phyloP scores from a whole-genome alignment of 1,140 invertebrate genomes.

The Scaptomyza graminum region DNA sequence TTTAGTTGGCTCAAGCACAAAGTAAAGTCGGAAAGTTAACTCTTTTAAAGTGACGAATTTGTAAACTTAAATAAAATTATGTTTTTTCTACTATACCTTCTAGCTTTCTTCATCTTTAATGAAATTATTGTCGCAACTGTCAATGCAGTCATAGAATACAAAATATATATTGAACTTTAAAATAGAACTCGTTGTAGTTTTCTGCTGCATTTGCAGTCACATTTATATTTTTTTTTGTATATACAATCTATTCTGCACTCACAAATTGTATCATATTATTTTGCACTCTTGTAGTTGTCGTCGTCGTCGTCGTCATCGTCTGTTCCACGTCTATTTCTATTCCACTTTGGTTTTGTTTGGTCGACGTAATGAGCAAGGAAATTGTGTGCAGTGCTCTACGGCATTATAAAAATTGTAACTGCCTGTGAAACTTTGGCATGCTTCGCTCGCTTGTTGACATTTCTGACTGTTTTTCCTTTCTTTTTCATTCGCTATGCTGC shows the following conservation, averaged over 20 bases:
- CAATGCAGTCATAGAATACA: too few species aligned
- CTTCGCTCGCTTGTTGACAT: conserved; percentile 43
- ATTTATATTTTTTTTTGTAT: conserved; percentile 39
- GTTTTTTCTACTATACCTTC: too few species aligned
- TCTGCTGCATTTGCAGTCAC: conserved; percentile 8
- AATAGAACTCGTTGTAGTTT: background rate
- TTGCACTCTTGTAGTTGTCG: conserved; percentile 29
- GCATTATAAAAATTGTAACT: conserved; percentile 44
- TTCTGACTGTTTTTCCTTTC: conserved; percentile 44
- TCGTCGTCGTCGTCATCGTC: conserved; percentile 12
- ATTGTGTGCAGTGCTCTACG: conserved; percentile 34
- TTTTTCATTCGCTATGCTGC: conserved; percentile 36
- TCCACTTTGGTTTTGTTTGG: conserved; percentile 49
- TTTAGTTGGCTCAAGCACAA: conserved; percentile 37
- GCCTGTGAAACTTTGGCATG: conserved; percentile 41
- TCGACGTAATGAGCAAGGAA: conserved; percentile 56
- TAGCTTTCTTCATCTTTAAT: too few species aligned
- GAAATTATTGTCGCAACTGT: too few species aligned
- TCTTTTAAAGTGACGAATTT: background rate
- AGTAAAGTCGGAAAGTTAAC: background rate
- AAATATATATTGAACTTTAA: conserved; percentile 8
- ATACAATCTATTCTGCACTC: conserved; percentile 6
- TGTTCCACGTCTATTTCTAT: conserved; percentile 38
- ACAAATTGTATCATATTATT: conserved; percentile 48
- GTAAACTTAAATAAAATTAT: too few species aligned